These are phyloP conservation scores for Apis laboriosa DNA, from an alignment of 1,140 invertebrate species.

Conservation along the genomic window DNA sequence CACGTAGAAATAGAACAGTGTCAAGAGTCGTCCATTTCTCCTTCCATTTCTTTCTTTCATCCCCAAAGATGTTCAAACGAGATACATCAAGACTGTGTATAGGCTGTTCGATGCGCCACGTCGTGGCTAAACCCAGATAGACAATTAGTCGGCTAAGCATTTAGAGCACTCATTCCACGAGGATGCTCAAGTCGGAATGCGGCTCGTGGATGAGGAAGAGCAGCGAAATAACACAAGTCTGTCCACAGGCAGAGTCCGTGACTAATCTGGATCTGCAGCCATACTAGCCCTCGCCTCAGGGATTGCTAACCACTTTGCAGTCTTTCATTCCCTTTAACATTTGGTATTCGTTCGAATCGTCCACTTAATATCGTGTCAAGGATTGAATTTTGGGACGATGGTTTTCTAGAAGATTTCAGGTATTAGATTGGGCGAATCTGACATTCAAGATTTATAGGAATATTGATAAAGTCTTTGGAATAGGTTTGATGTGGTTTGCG, in stretches of 20 bases:
- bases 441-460: no score
- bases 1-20: slow-evolving; percentile 13
- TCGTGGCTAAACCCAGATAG: slow-evolving; percentile 30
- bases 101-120: background rate
- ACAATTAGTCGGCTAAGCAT: slow-evolving; percentile 68
- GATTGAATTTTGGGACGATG: background rate
- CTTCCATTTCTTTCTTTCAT: background rate
- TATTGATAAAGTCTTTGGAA: no score
- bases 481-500: no score
- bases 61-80: slow-evolving; percentile 3
- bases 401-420: background rate
- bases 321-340: background rate
- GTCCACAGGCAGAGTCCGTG: slow-evolving; percentile 44
- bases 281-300: slow-evolving; percentile 34
- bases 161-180: slow-evolving; percentile 5
- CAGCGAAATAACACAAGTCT: slow-evolving; percentile 12
- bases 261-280: slow-evolving; percentile 60
- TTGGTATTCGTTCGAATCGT: slow-evolving; percentile 22
- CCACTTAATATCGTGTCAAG: background rate
- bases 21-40: slow-evolving; percentile 38
- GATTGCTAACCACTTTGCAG: slow-evolving; percentile 12
- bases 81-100: background rate
- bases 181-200: slow-evolving; percentile 40
- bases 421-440: no score
- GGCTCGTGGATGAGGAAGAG: slow-evolving; percentile 1